Base-by-base conservation (phyloP, 2,888 invertebrate species). In the Orthonychiurus folsomi region DNA sequence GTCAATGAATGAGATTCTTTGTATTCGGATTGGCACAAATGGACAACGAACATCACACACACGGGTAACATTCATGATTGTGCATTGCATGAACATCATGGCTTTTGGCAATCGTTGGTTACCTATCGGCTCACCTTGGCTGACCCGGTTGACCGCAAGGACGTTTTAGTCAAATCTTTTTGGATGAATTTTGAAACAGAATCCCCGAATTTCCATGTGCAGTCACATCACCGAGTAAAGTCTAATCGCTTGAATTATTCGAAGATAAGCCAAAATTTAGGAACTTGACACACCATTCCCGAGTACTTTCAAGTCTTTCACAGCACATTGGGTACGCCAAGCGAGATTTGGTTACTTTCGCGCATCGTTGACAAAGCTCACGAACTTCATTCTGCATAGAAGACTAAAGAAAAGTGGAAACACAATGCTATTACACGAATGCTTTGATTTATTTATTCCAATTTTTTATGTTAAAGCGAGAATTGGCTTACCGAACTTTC, bases 291-390 rank as follows among this genome's bases (percentile, higher is more conserved):
- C 84, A 85, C 83, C 83, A 84, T 24, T 77, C 79, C 64, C 81
- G 78, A 0, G 82, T 83, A 21, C 81, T 78, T 1, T 84, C 78
- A 66, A 81, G 80, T 0, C 81, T 79, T 5, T 80, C 80, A 65
- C 84, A 84, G 74, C 84, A 85, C 54, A 83, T 80, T 0, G 83
- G 82, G 66, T 82, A 82, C 0, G 83, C 84, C 1, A 76, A 72
- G 0, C 75, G 77, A 0, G 83, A 82, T 69, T 83, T 84, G 0
- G 84, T 84, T 1, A 81, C 78, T 74, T 84, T 84, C 18, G 84
- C 84, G 64, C 84, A 84, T 54, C 82, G 76, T 72, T 84, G 84
- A 73, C 84, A 84, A 0, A 82, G 76, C 67, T 82, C 83, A 54
- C 81, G 72, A 0, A 81, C 78, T 64, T 80, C 80, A 56, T 79